phyloP scores from a whole-genome alignment of 1,140 invertebrate species.

The Zaprionus africanus region DNA sequence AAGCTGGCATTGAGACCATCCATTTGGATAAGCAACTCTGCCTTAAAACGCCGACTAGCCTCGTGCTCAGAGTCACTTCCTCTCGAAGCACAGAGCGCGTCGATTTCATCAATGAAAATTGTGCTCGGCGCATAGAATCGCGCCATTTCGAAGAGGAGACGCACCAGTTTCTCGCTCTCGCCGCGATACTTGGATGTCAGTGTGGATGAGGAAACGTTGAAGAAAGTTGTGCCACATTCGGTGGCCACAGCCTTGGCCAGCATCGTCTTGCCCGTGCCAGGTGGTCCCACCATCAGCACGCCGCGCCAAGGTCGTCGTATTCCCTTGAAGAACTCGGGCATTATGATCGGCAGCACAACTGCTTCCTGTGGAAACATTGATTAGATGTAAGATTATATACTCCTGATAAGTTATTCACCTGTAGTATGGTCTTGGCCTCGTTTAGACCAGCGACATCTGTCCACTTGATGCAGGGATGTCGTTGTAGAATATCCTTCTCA shows the following conservation, averaged over 20 bases:
- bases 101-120: constrained; percentile 99
- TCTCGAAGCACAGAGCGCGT: constrained; percentile 97
- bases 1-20: constrained; percentile 91
- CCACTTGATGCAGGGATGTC: constrained; percentile 98
- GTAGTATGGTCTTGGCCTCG: constrained; percentile 96
- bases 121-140: constrained; percentile 99
- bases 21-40: constrained; percentile 99
- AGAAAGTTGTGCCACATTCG: constrained; percentile 99
- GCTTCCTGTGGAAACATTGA: constrained; percentile 93
- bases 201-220: constrained; percentile 98
- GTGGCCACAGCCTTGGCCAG: constrained; percentile 99
- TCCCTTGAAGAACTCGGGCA: constrained; percentile 99
- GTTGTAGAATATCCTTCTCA: constrained; percentile 98
- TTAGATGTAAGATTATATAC: background rate
- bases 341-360: constrained; percentile 97
- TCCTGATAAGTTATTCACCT: constrained; percentile 26
- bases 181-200: constrained; percentile 99
- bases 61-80: constrained; percentile 99
- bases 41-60: constrained; percentile 99
- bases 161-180: constrained; percentile 99
- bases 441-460: constrained; percentile 98
- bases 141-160: constrained; percentile 99
- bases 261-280: constrained; percentile 99
- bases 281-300: constrained; percentile 87
- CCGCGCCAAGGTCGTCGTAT: constrained; percentile 95